A percentile compares a stretch with the other conserved stretches of the same genome.
Evolutionary conservation across 1,140 invertebrate species (phyloP).

Genomic region (Drosophila trapezifrons): DNA sequence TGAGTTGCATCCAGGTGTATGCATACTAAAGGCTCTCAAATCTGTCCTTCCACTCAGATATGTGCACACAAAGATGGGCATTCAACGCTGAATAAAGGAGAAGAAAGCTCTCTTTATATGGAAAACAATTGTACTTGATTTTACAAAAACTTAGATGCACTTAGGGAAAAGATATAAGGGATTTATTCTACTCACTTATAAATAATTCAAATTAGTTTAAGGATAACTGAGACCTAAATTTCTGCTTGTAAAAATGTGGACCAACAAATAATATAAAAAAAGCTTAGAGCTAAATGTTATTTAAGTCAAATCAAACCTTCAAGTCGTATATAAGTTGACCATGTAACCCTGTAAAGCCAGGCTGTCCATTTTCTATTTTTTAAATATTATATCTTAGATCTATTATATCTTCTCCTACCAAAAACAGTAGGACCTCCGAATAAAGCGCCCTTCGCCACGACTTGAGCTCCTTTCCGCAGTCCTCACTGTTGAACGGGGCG

Average conservation of each 20-base stretch:
- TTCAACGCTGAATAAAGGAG: not conserved
- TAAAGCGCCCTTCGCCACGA: too few relatives aligned
- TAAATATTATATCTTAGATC: too few relatives aligned
- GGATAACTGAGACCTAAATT: not conserved
- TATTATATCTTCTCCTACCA: not conserved
- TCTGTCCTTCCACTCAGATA: conserved; percentile 31
- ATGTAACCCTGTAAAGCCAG: too few relatives aligned
- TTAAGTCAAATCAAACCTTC: too few relatives aligned
- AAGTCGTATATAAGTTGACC: too few relatives aligned
- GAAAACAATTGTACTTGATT: conserved; percentile 12
- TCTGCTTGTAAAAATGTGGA: not conserved
- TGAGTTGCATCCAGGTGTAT: conserved; percentile 27
- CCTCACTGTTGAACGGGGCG: not conserved
- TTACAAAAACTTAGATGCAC: conserved; percentile 16
- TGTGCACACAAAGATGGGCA: conserved; percentile 18
- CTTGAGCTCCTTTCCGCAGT: not conserved
- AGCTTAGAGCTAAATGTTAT: too few relatives aligned
- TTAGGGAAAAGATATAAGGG: not conserved
- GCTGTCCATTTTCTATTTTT: too few relatives aligned
- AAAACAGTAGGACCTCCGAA: not conserved
- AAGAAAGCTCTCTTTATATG: not conserved
- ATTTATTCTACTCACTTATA: too few relatives aligned
- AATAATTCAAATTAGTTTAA: too few relatives aligned
- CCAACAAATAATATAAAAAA: not conserved
- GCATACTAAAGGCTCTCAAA: conserved; percentile 38